These are phyloP conservation scores for Catalaphyllia jardinei DNA, from an alignment of 64 coral and sea anemone species.

Conservation along the genomic window DNA sequence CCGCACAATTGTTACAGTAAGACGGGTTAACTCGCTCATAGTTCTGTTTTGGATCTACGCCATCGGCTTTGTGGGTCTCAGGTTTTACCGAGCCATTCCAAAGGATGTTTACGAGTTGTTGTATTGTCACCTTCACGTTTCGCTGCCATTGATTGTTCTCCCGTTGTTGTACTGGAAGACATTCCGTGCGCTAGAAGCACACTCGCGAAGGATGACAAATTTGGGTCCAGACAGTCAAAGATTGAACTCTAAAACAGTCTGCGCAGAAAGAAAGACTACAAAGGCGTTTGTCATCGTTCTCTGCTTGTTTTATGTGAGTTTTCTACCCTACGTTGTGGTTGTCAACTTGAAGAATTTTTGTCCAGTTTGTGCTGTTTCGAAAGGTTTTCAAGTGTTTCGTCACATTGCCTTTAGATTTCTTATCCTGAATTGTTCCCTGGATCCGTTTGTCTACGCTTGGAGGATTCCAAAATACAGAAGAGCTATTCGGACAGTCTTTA, in stretches of 20 bases:
- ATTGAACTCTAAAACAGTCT: not conserved
- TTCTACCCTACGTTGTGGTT: not conserved
- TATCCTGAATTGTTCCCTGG: not conserved
- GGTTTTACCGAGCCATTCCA: not conserved
- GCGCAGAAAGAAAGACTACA: not conserved
- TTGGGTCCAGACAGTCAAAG: not conserved
- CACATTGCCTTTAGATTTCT: not conserved
- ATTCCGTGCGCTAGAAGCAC: not conserved
- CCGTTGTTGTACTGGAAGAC: not conserved
- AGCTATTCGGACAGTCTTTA: not conserved
- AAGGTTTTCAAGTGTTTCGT: not conserved
- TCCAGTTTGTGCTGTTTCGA: too few relatives aligned
- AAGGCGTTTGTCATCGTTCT: slow-evolving; percentile 10
- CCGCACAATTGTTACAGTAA: not conserved
- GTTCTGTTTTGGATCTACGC: slow-evolving; percentile 3
- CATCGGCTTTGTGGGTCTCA: not conserved
- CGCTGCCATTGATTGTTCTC: not conserved
- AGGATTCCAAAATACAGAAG: not conserved
- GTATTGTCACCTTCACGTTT: not conserved
- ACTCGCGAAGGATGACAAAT: not conserved
- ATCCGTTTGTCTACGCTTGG: slow-evolving; percentile 25
- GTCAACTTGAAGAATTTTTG: slow-evolving; percentile 6
- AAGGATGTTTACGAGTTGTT: not conserved
- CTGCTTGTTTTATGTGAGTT: slow-evolving; percentile 17
- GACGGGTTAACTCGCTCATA: not conserved